Conservation (phyloP, 1,140 invertebrate genomes). For the Aphidius ervi region DNA sequence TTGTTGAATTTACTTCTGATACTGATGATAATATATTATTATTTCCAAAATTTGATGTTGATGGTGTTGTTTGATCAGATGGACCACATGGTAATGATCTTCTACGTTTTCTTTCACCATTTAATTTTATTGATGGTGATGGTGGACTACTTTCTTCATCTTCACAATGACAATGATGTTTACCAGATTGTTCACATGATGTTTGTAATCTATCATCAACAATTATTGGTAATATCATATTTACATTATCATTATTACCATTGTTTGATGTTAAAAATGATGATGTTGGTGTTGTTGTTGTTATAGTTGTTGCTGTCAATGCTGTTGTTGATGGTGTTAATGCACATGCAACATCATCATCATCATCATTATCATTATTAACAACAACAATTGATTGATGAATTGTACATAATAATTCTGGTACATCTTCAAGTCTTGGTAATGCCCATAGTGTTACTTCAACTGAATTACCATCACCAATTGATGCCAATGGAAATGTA, state of each 20-base stretch:
- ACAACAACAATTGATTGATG: slow-evolving; percentile 38
- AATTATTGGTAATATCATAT: slow-evolving; percentile 47
- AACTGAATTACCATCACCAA: slow-evolving; percentile 62
- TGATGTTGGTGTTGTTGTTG: neutral
- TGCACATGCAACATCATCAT: slow-evolving; percentile 41
- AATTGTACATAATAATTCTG: slow-evolving; percentile 58
- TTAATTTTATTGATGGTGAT: slow-evolving; percentile 39
- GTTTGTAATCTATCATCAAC: slow-evolving; percentile 68
- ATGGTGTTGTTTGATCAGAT: slow-evolving; percentile 19
- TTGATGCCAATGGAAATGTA: slow-evolving; percentile 76
- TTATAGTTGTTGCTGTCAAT: slow-evolving; percentile 17
- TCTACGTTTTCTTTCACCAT: slow-evolving; percentile 46
- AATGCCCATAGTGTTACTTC: slow-evolving; percentile 67
- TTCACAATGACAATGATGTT: slow-evolving; percentile 65
- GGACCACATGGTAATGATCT: slow-evolving; percentile 49
- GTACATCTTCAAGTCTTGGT: slow-evolving; percentile 64
- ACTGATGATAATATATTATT: slow-evolving; percentile 30
- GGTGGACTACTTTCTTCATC: slow-evolving; percentile 52
- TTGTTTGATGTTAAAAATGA: neutral
- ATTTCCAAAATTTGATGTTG: neutral
- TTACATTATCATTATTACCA: neutral
- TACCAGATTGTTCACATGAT: slow-evolving; percentile 66
- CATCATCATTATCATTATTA: slow-evolving; percentile 38
- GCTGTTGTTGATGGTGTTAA: slow-evolving; percentile 46
- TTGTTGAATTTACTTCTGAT: slow-evolving; percentile 7